These are phyloP conservation scores for Piezodorus guildinii DNA, from an alignment of 1,140 invertebrate species.

Conservation along the genomic window DNA sequence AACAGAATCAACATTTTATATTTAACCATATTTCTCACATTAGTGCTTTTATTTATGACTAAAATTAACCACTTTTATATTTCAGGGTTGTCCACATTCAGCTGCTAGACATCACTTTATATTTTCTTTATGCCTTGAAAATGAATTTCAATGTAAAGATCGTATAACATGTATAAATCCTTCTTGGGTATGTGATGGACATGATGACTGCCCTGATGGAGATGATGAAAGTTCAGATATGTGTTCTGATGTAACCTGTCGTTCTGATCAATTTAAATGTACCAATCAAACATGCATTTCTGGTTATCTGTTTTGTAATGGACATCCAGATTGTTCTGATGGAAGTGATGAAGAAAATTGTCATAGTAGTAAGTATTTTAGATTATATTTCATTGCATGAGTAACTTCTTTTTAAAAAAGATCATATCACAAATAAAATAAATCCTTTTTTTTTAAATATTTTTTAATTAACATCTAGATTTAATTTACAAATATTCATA, in stretches of 20 bases:
- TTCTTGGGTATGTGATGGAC: slow-evolving; percentile 47
- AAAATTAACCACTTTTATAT: slow-evolving; percentile 30
- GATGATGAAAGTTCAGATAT: slow-evolving; percentile 26
- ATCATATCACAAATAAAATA: too few relatives aligned
- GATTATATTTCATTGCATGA: too few relatives aligned
- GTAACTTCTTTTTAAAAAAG: too few relatives aligned
- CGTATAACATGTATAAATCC: slow-evolving; percentile 43
- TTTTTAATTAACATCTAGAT: too few relatives aligned
- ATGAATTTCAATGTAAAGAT: slow-evolving; percentile 76
- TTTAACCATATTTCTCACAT: too few relatives aligned
- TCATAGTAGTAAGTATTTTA: background rate
- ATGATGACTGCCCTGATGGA: slow-evolving; percentile 44
- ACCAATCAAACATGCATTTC: slow-evolving; percentile 66
- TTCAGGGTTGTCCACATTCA: slow-evolving; percentile 25
- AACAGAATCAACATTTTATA: too few relatives aligned
- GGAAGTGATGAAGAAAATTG: slow-evolving; percentile 52
- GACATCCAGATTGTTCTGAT: slow-evolving; percentile 60
- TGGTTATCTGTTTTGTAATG: slow-evolving; percentile 68
- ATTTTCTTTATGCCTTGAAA: slow-evolving; percentile 43
- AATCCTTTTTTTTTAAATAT: too few relatives aligned
- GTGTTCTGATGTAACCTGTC: slow-evolving; percentile 17
- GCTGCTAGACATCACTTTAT: background rate
- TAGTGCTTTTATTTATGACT: slow-evolving; percentile 51
- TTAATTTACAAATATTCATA: too few relatives aligned
- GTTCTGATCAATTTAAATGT: slow-evolving; percentile 63